Evolutionary conservation across 2,113 vertebrate species (phyloP).

Genomic region (Jaculus jaculus): DNA sequence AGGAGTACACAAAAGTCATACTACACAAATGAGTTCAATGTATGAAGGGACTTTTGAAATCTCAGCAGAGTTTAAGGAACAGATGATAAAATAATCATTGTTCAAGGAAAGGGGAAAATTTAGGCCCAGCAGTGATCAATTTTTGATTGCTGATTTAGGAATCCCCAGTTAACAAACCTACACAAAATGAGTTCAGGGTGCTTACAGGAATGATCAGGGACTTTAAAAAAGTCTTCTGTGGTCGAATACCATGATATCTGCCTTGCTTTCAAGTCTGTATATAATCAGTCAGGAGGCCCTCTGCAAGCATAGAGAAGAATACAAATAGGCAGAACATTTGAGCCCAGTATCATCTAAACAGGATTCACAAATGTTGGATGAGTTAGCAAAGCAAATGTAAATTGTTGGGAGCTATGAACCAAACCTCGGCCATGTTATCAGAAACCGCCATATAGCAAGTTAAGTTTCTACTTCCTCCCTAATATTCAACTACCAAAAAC

Average conservation of each 20-base stretch:
- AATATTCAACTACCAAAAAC: no score
- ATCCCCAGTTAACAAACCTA: conserved; percentile 54
- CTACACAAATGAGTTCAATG: conserved; percentile 78
- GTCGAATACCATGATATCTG: conserved; percentile 49
- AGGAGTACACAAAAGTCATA: conserved; percentile 74
- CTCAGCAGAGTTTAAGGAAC: conserved; percentile 82
- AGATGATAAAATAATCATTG: conserved; percentile 81
- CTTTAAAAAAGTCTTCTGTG: not conserved
- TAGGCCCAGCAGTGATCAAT: conserved; percentile 81
- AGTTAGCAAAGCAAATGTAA: conserved; percentile 78
- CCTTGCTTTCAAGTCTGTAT: conserved; percentile 73
- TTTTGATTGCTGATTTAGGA: conserved; percentile 83
- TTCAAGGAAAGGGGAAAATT: conserved; percentile 84
- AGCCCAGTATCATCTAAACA: conserved; percentile 69
- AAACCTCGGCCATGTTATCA: no score
- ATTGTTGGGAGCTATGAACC: no score
- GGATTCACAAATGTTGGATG: conserved; percentile 78
- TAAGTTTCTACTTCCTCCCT: no score
- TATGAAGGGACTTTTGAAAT: conserved; percentile 85
- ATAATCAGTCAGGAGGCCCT: conserved; percentile 85
- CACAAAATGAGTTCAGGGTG: conserved; percentile 63
- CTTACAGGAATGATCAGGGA: conserved; percentile 55
- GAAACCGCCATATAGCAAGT: no score
- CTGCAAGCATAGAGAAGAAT: conserved; percentile 85
- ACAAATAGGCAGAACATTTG: conserved; percentile 75